Evolutionary conservation across 2,113 vertebrate genomes (phyloP), one percentile per base, ranked within the genome.

Genomic region (Aegithalos caudatus): DNA sequence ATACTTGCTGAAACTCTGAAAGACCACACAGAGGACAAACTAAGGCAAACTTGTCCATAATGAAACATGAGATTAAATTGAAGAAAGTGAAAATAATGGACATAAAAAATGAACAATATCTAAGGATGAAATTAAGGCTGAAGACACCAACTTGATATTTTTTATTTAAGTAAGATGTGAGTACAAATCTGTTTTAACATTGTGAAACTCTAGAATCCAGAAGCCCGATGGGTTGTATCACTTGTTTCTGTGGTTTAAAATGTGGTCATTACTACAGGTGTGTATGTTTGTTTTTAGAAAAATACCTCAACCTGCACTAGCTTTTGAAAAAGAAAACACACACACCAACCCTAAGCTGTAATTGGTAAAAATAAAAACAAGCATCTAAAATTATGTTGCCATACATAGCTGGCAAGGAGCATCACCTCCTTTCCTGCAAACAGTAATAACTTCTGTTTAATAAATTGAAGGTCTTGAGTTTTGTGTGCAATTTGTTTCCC

Each of bases 241-340:
- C 29, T 20, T 67, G 38, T 79, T 93, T 35, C 92, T 90, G 79
- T 81, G 78, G 85, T 96, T 96, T 95, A 84, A 93, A 95, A 76
- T 85, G 73, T 1, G 81, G 56, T 82, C 70, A 76, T n/a, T 51
- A 11, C 33, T 82, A 48, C 16, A 78, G 70, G 33, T 58, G 42
- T 54, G 40, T 80, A 71, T 18, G 3, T 72, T 80, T 94, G 70
- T 85, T 93, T 93, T 94, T 64, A 81, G 90, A 86, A 96, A 83
- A 92, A 78, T 54, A 70, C 8, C 16, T 88, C 69, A 81, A 23
- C 38, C 56, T 87, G 51, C 57, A n/a, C 11, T 81, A 38, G 58
- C 33, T 84, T 91, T 80, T 86, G 54, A 54, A 86, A 83, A 92
- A 69, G 29, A 71, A 76, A 81, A 54, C 16, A 5, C 25, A 28